A percentile compares a stretch with the other conserved stretches of the same genome.
Evolutionary conservation across 2,888 invertebrate genomes (phyloP).

Genomic region (Thalpophila matura): DNA sequence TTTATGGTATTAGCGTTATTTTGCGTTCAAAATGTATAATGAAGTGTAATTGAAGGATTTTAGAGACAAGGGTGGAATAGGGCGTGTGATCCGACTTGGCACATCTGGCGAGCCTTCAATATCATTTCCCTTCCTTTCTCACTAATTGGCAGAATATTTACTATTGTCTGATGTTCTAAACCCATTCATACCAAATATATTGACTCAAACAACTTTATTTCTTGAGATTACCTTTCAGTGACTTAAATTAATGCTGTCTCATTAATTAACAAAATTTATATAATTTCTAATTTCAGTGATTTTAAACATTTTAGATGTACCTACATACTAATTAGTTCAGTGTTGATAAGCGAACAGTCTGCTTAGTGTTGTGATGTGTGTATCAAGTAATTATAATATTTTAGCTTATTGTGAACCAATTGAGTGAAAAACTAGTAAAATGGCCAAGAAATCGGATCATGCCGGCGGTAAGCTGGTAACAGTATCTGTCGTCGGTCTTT

Average conservation of each 20-base stretch:
- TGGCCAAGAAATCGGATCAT: slow-evolving; percentile 94
- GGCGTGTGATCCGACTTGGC: slow-evolving; percentile 75
- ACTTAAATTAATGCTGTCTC: not conserved
- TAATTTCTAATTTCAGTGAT: slow-evolving; percentile 47
- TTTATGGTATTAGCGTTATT: slow-evolving; percentile 64
- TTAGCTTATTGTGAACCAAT: slow-evolving; percentile 71
- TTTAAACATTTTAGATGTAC: slow-evolving; percentile 53
- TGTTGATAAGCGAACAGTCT: slow-evolving; percentile 63
- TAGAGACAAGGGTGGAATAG: slow-evolving; percentile 58
- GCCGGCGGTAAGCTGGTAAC: slow-evolving; percentile 93
- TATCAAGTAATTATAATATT: slow-evolving; percentile 74
- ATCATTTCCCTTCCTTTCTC: slow-evolving; percentile 73
- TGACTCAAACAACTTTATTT: slow-evolving; percentile 8
- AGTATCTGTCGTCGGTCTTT: slow-evolving; percentile 97
- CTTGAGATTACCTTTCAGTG: slow-evolving; percentile 24
- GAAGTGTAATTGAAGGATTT: slow-evolving; percentile 38
- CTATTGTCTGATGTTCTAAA: slow-evolving; percentile 36
- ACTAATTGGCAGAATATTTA: slow-evolving; percentile 71
- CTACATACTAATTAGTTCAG: slow-evolving; percentile 64
- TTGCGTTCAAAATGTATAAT: slow-evolving; percentile 45
- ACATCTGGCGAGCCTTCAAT: slow-evolving; percentile 78
- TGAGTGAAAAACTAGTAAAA: slow-evolving; percentile 80
- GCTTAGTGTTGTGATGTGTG: slow-evolving; percentile 84
- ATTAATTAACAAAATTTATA: slow-evolving; percentile 13
- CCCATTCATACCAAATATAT: not conserved